Base-by-base conservation (phyloP, 2,888 invertebrate genomes). In the Drosophila prolongata region DNA sequence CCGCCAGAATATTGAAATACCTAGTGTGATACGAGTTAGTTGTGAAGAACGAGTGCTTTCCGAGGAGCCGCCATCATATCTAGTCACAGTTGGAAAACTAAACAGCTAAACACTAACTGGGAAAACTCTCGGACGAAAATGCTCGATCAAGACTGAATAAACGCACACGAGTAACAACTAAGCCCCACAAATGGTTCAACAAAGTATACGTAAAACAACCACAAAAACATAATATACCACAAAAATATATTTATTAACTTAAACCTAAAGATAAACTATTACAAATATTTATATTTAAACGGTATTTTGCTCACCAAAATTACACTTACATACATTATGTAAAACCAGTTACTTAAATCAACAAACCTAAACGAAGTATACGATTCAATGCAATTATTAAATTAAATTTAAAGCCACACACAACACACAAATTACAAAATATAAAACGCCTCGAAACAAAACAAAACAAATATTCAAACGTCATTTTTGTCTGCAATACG, bases 381-480 rank as follows among this genome's bases (percentile, higher is more conserved):
- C 90, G 90, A 90, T 84, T 83, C 86, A 83, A 80, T 90, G 90
- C 91, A 90, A 90, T 90, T 91, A 90, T 82, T 89, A 88, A 91
- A 85, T 82, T 89, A 82, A 89, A 82, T 66, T 53, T 49, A 79
- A 74, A 81, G 9, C 19, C 55, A 54, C 54, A 54, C 40, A 43
- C 76, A 53, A 60, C 66, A 64, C 40, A 49, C 54, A 54, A 57
- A 52, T 38, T 56, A 49, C 55, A 58, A 66, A 54, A 44, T 73
- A 74, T 47, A 62, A 76, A 76, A 68, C 61, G 49, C 58, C 60
- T 50, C 49, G 42, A 82, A 80, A 78, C 27, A 43, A 50, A 43
- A 43, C 30, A 42, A 16, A 19, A 68, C 38, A 68, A 69, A 82
- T 61, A 80, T 58, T 65, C 54, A 66, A 62, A 76, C 53, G 49